Evolutionary conservation across 2,797 vertebrate genomes (phyloP).

Genomic region (Sus cebifrons): DNA sequence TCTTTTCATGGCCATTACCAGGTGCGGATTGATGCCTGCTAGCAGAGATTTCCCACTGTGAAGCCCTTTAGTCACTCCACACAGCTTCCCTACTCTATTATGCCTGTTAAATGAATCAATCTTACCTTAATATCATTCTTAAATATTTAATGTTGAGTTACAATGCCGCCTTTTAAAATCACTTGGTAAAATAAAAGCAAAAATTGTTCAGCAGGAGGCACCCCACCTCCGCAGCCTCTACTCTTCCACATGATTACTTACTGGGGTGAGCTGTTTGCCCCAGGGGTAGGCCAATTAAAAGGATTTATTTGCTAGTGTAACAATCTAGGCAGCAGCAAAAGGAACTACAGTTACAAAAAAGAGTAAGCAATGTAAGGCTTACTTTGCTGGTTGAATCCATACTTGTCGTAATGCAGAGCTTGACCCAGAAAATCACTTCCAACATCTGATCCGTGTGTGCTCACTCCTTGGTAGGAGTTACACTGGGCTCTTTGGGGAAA

Average conservation of each 20-base stretch:
- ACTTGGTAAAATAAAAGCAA: slow-evolving; percentile 81
- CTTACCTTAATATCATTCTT: slow-evolving; percentile 86
- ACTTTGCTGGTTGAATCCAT: slow-evolving; percentile 63
- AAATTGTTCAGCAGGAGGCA: slow-evolving; percentile 66
- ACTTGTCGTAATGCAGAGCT: slow-evolving; percentile 25
- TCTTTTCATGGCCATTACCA: slow-evolving; percentile 84
- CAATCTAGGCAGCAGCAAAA: slow-evolving; percentile 36
- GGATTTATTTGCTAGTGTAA: slow-evolving; percentile 79
- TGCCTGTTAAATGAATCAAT: slow-evolving; percentile 86
- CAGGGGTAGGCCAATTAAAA: slow-evolving; percentile 78
- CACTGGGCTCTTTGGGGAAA: neutral
- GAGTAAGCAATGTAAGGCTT: slow-evolving; percentile 56
- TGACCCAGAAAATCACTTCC: slow-evolving; percentile 73
- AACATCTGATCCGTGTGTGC: neutral
- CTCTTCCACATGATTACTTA: slow-evolving; percentile 66
- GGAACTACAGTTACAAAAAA: neutral
- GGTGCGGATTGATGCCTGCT: slow-evolving; percentile 82
- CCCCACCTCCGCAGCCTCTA: slow-evolving; percentile 62
- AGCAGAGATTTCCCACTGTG: slow-evolving; percentile 81
- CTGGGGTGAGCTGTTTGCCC: slow-evolving; percentile 66
- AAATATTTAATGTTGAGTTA: slow-evolving; percentile 84
- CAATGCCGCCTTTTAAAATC: slow-evolving; percentile 70
- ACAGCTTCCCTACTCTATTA: slow-evolving; percentile 84
- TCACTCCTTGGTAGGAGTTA: neutral
- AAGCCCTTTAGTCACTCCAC: slow-evolving; percentile 82